Conservation (phyloP, 92 coral and sea anemone genomes). For the Phenganax subtilis region DNA sequence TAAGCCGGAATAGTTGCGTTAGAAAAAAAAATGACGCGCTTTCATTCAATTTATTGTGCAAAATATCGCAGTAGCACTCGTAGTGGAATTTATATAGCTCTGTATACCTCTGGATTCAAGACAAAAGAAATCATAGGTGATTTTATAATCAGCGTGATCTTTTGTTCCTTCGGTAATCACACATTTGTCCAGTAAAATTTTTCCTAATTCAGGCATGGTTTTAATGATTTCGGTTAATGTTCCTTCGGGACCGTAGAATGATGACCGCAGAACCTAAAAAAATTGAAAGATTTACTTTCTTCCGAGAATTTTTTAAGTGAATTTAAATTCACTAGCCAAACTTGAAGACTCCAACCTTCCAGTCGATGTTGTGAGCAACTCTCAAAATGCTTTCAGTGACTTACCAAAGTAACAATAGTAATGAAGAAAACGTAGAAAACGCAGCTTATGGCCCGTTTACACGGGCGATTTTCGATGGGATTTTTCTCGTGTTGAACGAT, state of each 20-base stretch:
- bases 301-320: not conserved
- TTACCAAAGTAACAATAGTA: not conserved
- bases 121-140: conserved; percentile 27
- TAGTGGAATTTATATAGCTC: not conserved
- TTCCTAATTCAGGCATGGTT: conserved; percentile 10
- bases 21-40: not conserved
- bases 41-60: not conserved
- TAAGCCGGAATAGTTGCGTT: not conserved
- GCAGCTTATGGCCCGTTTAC: too few species aligned
- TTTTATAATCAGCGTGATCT: conserved; percentile 6
- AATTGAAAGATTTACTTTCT: not conserved
- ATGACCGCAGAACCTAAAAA: not conserved
- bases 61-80: not conserved
- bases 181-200: conserved; percentile 17
- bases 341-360: not conserved
- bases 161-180: not conserved
- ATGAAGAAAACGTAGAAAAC: not conserved
- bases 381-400: too few species aligned
- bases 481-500: too few species aligned
- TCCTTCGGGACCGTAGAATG: conserved; percentile 14
- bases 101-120: conserved; percentile 5
- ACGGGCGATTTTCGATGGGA: too few species aligned
- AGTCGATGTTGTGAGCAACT: not conserved
- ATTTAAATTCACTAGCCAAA: not conserved
- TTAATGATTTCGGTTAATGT: not conserved